Evolutionary conservation across 2,797 vertebrate species (phyloP), one percentile per base, ranked within the genome.

Genomic region (Mallotus villosus): DNA sequence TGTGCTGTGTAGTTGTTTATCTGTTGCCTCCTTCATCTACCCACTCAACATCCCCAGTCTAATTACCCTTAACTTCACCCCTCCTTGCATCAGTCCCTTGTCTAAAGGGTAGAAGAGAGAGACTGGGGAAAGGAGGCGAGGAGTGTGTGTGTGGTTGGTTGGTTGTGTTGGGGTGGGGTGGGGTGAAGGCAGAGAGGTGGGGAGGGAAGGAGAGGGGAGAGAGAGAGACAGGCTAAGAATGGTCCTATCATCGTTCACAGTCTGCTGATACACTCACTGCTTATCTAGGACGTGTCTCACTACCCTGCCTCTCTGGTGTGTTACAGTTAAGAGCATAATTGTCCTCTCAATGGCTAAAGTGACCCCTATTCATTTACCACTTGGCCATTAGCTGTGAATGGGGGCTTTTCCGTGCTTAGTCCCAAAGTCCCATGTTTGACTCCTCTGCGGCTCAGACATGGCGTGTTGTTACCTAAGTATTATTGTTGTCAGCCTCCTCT

Each of bases 21-120:
- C 68, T 22, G 61, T 61, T 60, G 68, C 71, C 59, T 81, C 73
- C 63, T 82, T 78, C 71, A 68, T 79, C 81, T 85, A 83, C 72
- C 63, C 46, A 65, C 83, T 68, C 83, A 72, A 65, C 73, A 1
- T 67, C 78, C 69, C 49, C 73, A 70, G 85, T 88, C 89, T 87
- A 89, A 89, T 85, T 82, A 87, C 70, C 77, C 73, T 74, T 60
- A 77, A 76, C 81, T 63, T 83, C 74, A 72, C 77, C 76, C 66
- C 51, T 67, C 64, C 77, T 69, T 0, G 14, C 16, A n/a, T 62
- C 57, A 61, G 69, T 67, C 71, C 46, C 37, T 41, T 41, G 37
- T 41, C 37, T 41, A 27, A 25, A 12, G 27, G 67, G 17, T 14
- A 34, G 70, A 46, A 60, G 55, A 70, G 41, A 70, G 75, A 69